Base-by-base conservation (phyloP, 2,888 invertebrate genomes). In the Hyposoter didymator region DNA sequence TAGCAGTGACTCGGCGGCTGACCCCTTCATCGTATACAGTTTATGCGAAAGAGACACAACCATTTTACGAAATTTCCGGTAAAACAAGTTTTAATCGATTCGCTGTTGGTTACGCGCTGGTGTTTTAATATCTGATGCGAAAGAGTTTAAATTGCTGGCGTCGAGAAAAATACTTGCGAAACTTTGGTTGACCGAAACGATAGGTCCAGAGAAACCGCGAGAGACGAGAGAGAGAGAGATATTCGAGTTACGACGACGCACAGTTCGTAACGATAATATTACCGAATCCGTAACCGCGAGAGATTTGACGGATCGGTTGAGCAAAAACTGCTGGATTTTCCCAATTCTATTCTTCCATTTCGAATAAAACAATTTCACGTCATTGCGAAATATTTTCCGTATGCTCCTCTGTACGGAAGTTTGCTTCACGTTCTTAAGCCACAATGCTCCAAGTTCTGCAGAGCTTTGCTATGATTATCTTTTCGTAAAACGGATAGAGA, bases 61-160 rank as follows among this genome's bases (percentile, higher is more conserved):
- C 66, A 82, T 76, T 79, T 79, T 82, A 85, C 85, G 79, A 85
- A 85, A 85, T 82, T 85, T 85, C 85, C 82, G 79, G 85, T 82
- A 74, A 67, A 85, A 79, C 85, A 82, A 79, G 82, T 85, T 72
- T 85, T 79, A 82, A 85, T 85, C 85, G 82, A 79, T 79, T 82
- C 67, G 66, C 75, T 69, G 82, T 32, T 55, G 39, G 64, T 79
- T 35, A 72, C 76, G 82, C 69, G 69, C 14, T 69, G 49, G 73
- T 82, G 67, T 55, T 81, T 59, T 78, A 82, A 79, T 82, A 69
- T 76, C 59, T 32, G 32, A 52, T 22, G 55, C 59, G 59, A 66
- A 82, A 70, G 79, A 85, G 72, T 59, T 80, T 39, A 76, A 80
- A 76, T 76, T 72, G 76, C 79, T 74, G 32, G 52, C 55, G 78